phyloP scores from a whole-genome alignment of 2,888 invertebrate genomes.

The Leptopilina syphax region DNA sequence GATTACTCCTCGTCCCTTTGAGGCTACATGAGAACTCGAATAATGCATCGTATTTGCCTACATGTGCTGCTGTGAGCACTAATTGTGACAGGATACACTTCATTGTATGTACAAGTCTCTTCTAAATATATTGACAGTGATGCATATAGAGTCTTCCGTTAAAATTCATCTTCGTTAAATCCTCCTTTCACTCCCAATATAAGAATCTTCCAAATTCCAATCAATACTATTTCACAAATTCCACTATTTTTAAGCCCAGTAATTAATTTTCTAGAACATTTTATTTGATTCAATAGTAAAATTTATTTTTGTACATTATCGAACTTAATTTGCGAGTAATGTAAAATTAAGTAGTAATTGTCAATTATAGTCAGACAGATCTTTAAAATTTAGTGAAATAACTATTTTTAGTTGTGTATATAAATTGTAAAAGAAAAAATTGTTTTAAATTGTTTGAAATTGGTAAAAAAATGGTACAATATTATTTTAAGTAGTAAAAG shows the following conservation, averaged over 20 bases:
- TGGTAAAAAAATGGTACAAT: too few relatives aligned
- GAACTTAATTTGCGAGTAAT: too few relatives aligned
- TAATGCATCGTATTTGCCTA: conserved; percentile 47
- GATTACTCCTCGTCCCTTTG: conserved; percentile 48
- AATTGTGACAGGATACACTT: conserved; percentile 26
- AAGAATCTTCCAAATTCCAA: not conserved
- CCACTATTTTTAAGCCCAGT: not conserved
- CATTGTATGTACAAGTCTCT: not conserved
- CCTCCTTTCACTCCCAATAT: not conserved
- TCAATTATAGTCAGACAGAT: too few relatives aligned
- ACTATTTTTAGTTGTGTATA: too few relatives aligned
- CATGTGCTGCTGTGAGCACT: conserved; percentile 21
- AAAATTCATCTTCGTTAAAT: not conserved
- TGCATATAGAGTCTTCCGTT: not conserved
- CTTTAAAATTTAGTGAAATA: too few relatives aligned
- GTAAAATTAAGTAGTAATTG: too few relatives aligned
- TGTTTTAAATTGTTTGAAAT: too few relatives aligned
- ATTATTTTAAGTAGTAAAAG: too few relatives aligned
- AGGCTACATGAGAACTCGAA: conserved; percentile 47
- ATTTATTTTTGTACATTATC: too few relatives aligned
- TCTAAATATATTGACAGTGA: conserved; percentile 4
- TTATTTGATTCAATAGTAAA: too few relatives aligned
- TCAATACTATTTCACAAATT: not conserved
- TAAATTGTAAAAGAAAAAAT: too few relatives aligned
- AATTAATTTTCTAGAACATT: not conserved